A percentile compares a stretch with the other conserved stretches of the same genome.
phyloP scores from a whole-genome alignment of 2,113 vertebrate species.

The Corvus hawaiiensis region DNA sequence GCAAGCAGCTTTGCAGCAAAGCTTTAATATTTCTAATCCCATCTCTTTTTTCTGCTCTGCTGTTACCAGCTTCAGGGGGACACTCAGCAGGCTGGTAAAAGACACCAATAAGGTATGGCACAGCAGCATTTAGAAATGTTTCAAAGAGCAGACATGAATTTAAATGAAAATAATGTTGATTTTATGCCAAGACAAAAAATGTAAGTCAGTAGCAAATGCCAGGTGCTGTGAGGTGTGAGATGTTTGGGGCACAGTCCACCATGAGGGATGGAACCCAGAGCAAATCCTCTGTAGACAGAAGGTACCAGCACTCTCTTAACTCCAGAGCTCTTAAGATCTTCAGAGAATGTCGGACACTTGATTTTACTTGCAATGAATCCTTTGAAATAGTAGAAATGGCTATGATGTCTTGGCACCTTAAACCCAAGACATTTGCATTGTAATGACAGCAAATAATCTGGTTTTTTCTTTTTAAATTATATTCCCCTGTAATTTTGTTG shows the following conservation, averaged over 20 bases:
- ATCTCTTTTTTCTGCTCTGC: neutral
- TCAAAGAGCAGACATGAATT: neutral
- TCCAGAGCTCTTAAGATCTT: neutral
- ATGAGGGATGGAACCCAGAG: neutral
- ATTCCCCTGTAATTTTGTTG: neutral
- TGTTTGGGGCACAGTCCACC: neutral
- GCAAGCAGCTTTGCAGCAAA: neutral
- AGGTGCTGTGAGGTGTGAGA: neutral
- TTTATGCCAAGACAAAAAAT: neutral
- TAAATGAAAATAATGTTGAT: neutral
- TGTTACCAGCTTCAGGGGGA: neutral
- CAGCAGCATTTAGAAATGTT: neutral
- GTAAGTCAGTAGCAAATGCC: neutral
- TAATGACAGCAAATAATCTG: neutral
- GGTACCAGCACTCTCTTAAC: neutral
- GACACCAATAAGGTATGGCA: neutral
- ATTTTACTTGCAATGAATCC: neutral
- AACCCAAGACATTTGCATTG: neutral
- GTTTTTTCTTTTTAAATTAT: neutral
- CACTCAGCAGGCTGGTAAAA: neutral
- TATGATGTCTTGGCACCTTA: neutral
- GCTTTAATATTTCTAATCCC: neutral
- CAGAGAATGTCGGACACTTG: neutral
- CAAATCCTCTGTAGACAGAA: neutral
- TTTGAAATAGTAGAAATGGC: neutral